Evolutionary conservation across 2,113 vertebrate species (phyloP), one percentile per base, ranked within the genome.

Genomic region (Dasyprocta punctata): DNA sequence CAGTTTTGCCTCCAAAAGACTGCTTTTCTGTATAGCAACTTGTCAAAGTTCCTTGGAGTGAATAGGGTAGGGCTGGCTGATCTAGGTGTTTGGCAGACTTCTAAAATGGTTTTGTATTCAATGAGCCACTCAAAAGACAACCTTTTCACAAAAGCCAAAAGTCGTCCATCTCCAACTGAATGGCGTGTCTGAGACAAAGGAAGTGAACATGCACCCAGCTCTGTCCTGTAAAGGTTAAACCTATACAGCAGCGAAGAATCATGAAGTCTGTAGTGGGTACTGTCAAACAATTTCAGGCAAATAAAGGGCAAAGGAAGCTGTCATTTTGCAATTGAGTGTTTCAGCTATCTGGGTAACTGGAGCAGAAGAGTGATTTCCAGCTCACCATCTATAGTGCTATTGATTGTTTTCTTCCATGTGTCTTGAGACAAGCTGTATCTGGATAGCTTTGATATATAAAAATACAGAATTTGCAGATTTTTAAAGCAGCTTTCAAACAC

Each of bases 1-100:
- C 92, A 47, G 60, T 22, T 73, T 86, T 3, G 30, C 81, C 86
- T 97, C 93, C 92, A 71, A 95, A 93, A 93, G 95, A 94, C 95
- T 94, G 83, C 95, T 95, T 92, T 67, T 87, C 93, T 97, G 89
- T 97, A 85, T 2, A 96, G 73, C 16, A 47, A 85, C 94, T 95
- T 93, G 44, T 92, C 90, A 85, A 63, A 90, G 38, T 28, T 14
- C 47, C 7, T 87, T 96, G 92, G 69, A 90, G 86, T 67, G 96
- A 93, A 95, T 65, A 13, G 19, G 88, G 63, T 36, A 30, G 82
- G 6, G 33, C 93, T 97, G 80, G 60, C 88, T 92, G 89, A 89
- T 94, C 65, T 90, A 73, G 47, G 58, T 95, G 63, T 92, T 98
- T 58, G 14, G 91, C 84, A 96, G 84, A 41, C 33, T 92, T 92